Percentiles rank a stretch among this genome's conserved stretches.
Conservation (phyloP, 2,113 vertebrate species). For the Callipepla californica region DNA sequence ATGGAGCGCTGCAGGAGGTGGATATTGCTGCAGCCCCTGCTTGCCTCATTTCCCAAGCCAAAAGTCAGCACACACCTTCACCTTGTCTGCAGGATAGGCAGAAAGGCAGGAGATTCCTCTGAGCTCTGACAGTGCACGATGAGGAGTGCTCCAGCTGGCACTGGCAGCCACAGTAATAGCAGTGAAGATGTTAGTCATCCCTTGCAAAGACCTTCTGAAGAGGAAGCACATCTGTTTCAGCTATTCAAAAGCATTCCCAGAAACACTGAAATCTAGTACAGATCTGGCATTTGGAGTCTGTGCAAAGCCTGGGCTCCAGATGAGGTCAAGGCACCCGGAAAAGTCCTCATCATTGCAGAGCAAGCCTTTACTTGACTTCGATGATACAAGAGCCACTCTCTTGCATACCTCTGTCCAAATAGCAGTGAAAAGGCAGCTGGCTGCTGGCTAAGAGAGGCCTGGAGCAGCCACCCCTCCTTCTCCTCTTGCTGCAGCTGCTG, state of each 20-base stretch:
- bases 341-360: background rate
- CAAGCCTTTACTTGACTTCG: background rate
- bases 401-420: background rate
- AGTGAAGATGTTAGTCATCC: background rate
- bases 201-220: background rate
- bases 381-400: background rate
- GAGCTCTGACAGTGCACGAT: background rate
- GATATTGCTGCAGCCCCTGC: background rate
- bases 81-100: background rate
- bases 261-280: background rate
- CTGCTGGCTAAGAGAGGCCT: background rate
- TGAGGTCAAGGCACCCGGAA: background rate
- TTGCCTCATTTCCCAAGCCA: background rate
- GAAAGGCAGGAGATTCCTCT: background rate
- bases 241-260: constrained; percentile 33
- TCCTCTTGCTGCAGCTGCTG: background rate
- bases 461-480: background rate
- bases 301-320: background rate
- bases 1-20: background rate
- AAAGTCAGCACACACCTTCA: background rate
- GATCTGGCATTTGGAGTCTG: background rate
- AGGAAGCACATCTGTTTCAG: background rate
- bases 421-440: fast-evolving
- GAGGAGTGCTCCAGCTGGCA: background rate
- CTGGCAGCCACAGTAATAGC: background rate